Percentiles rank a stretch among this genome's conserved stretches.
Conservation (phyloP, 1,140 invertebrate species). For the Mylabris phalerata region DNA sequence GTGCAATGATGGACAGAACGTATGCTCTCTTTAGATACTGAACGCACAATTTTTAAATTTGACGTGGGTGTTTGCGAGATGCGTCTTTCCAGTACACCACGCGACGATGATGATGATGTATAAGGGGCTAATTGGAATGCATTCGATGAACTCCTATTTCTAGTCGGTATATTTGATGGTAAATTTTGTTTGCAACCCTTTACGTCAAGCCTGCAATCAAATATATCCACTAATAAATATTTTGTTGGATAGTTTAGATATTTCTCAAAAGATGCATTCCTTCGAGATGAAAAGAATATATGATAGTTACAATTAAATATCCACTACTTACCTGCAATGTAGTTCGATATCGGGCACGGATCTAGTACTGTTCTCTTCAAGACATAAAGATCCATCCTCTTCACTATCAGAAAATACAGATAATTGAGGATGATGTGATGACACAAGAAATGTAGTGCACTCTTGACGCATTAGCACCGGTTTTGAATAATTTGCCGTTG, state of each 20-base stretch:
- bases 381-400: conserved; percentile 58
- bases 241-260: neutral
- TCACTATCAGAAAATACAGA: conserved; percentile 71
- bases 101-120: conserved; percentile 42
- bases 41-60: conserved; percentile 62
- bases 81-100: conserved; percentile 55
- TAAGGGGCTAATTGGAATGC: conserved; percentile 53
- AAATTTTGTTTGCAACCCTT: conserved; percentile 46
- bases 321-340: conserved; percentile 54
- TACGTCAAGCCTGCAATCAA: conserved; percentile 46
- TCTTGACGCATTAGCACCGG: conserved; percentile 77
- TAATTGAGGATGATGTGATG: conserved; percentile 63
- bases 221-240: neutral
- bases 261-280: neutral
- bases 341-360: conserved; percentile 85
- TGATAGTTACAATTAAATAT: no score
- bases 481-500: conserved; percentile 47
- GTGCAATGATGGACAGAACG: conserved; percentile 56
- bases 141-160: conserved; percentile 50
- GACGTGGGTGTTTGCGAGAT: conserved; percentile 70
- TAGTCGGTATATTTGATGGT: conserved; percentile 39
- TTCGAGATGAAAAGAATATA: no score
- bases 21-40: conserved; percentile 65
- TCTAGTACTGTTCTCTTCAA: conserved; percentile 63
- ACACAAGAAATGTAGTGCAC: conserved; percentile 65